Percentiles rank a stretch among this genome's conserved stretches.
phyloP scores from a whole-genome alignment of 2,888 invertebrate genomes.

The Bibio marci region DNA sequence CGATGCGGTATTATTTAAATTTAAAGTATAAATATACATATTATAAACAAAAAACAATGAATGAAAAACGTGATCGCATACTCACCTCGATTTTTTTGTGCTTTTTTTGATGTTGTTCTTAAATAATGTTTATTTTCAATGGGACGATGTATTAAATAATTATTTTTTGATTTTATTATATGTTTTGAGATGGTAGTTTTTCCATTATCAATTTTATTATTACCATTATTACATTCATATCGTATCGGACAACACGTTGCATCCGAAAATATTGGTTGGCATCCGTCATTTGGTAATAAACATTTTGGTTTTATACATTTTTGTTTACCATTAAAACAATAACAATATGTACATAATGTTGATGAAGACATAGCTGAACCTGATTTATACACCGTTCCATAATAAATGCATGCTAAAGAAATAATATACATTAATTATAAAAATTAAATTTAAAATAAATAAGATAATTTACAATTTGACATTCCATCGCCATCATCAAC shows the following conservation, averaged over 20 bases:
- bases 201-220: background rate
- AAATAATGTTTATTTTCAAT: slow-evolving; percentile 23
- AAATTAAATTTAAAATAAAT: background rate
- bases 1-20: too few species aligned
- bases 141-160: too few species aligned
- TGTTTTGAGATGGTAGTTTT: slow-evolving; percentile 5
- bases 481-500: background rate
- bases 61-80: too few species aligned
- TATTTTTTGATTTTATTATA: background rate
- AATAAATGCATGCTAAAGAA: slow-evolving; percentile 21
- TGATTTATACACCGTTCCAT: slow-evolving; percentile 26
- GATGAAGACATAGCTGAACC: slow-evolving; percentile 63
- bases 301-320: slow-evolving; percentile 69
- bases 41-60: too few species aligned
- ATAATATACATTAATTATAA: background rate
- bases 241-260: slow-evolving; percentile 59
- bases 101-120: slow-evolving; percentile 20
- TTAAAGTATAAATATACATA: too few species aligned
- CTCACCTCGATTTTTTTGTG: slow-evolving; percentile 23
- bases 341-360: slow-evolving; percentile 72
- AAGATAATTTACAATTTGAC: background rate
- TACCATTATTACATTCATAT: slow-evolving; percentile 43
- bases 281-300: slow-evolving; percentile 52
- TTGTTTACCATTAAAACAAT: slow-evolving; percentile 53
- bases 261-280: slow-evolving; percentile 28